Base-by-base conservation (phyloP, 2,888 invertebrate species). In the Cylloceria caligata region DNA sequence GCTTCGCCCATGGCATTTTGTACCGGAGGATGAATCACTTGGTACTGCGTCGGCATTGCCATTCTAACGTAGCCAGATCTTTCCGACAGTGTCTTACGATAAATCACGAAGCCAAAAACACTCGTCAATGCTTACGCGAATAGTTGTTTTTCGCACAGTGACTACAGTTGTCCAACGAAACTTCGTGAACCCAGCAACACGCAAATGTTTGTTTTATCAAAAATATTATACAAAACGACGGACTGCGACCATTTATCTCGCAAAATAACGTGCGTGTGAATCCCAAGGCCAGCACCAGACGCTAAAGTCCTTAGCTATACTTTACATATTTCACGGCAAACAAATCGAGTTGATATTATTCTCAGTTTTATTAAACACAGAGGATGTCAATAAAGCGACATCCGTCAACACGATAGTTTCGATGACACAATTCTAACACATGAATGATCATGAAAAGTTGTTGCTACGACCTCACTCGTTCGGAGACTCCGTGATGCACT, bases 1-100 rank as follows among this genome's bases (percentile, higher is more conserved):
- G 90, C 81, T 75, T 91, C 90, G 79, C 91, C 91, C 88, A 90
- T 90, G 65, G 87, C 85, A 86, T 88, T 91, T 89, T 92, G 85
- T 60, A 85, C 83, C 55, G 78, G 80, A 81, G 83, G 57, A 82
- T 80, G 81, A 77, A 85, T 83, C 76, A 85, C 67, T 83, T 83
- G 84, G 80, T 84, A 87, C 79, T 86, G 85, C 16, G 78, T 75
- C n/a, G 84, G 84, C 79, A 87, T 85, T 72, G 82, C 74, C 86
- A 84, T 85, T 76, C 52, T 55, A 27, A 42, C 49, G 27, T 45
- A 62, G n/a, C 64, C 21, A 27, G 65, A 24, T 45, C 1, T 27
- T 19, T 69, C 21, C 7, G 13, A 9, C 34, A 34, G 36, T 34
- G 60, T 60, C 16, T 57, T 30, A 16, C 27, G 57, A 57, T 34